These are phyloP conservation scores for Nebria ingens DNA, from an alignment of 1,140 invertebrate genomes.

Conservation along the genomic window DNA sequence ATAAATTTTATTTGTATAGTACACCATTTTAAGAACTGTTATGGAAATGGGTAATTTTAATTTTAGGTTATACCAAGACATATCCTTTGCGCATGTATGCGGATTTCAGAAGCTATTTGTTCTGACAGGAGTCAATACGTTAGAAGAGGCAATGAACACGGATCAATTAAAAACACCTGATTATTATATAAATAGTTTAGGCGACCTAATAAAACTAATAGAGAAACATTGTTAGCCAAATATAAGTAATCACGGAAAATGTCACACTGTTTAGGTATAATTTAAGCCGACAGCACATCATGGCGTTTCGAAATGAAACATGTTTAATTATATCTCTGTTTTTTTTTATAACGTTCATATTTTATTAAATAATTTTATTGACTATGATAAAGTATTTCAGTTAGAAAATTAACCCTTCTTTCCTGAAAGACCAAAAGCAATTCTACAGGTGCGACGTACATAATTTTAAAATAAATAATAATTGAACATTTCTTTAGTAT, in stretches of 20 bases:
- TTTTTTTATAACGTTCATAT: not conserved
- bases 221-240: too few species aligned
- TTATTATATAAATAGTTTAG: conserved; percentile 26
- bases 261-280: too few species aligned
- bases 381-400: too few species aligned
- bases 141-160: conserved; percentile 24
- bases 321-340: not conserved
- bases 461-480: too few species aligned
- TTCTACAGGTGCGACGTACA: too few species aligned
- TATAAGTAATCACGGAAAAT: too few species aligned
- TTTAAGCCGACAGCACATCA: too few species aligned
- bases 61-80: conserved; percentile 26
- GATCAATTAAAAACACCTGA: conserved; percentile 20
- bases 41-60: not conserved
- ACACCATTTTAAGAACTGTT: conserved; percentile 1
- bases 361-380: too few species aligned
- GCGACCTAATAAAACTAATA: conserved; percentile 15
- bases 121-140: conserved; percentile 22
- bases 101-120: conserved; percentile 28
- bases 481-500: too few species aligned
- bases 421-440: too few species aligned
- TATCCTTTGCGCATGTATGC: conserved; percentile 22
- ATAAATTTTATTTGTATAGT: conserved; percentile 3
- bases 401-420: too few species aligned
- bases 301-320: too few species aligned